Base-by-base conservation (phyloP, 2,888 invertebrate genomes). In the Tipula unca region DNA sequence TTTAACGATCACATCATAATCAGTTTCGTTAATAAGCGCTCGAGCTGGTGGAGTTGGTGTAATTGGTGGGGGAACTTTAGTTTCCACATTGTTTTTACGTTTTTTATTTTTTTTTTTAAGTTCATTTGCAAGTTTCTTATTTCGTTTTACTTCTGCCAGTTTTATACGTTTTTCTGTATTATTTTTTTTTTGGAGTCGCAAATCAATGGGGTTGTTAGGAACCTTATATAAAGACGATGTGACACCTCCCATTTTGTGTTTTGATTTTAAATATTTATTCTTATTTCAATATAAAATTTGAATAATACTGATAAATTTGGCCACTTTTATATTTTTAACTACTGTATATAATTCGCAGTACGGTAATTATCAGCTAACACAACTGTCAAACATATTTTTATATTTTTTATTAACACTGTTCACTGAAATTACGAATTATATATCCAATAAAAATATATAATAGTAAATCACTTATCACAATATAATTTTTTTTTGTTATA, bases 121-220 rank as follows among this genome's bases (percentile, higher is more conserved):
- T 39, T 2, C 39, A 6, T 39, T 39, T 6, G 0, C 13, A 10
- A 4, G 1, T 39, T 39, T 39, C 39, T 39, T 39, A 10, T 39
- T 0, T 87, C n/a, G 5, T 85, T 85, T 82, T 85, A 32, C 6
- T 17, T 83, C 20, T 32, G 3, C 35, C 36, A 1, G 13, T 35
- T 5, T 54, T 82, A 0, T 36, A 8, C 17, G 83, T 82, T 29
- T 48, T 85, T 84, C 84, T 8, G 13, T 48, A 17, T 48, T 84
- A 1, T 5, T n/a, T 1, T 32, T 48, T 39, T 17, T 25, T 88
- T 86, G 89, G 88, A 83, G 32, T 84, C 89, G 35, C 86, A 88
- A 88, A 87, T 89, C 89, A 86, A 90, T 85, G 8, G 90, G 89
- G 89, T 88, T 90, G 54, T 89, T 88, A 5, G 88, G 88, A 5